Conservation (phyloP, 2,113 vertebrate species). For the Archocentrus centrarchus region DNA sequence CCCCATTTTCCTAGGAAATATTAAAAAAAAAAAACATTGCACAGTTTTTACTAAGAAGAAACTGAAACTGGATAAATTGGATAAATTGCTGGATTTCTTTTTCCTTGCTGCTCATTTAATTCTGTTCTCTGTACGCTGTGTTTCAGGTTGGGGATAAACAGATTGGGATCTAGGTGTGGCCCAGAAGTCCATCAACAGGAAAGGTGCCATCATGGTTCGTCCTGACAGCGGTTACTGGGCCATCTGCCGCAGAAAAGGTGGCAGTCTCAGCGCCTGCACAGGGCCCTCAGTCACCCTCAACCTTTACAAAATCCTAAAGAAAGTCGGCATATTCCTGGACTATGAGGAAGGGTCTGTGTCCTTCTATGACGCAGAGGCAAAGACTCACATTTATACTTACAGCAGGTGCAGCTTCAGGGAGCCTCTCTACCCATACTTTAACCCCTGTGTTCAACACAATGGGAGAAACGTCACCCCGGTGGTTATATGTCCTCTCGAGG, state of each 20-base stretch:
- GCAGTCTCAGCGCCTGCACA: conserved; percentile 47
- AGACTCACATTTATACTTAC: conserved; percentile 80
- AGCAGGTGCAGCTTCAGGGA: conserved; percentile 75
- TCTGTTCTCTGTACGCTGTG: background rate
- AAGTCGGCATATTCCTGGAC: conserved; percentile 83
- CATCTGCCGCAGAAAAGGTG: conserved; percentile 53
- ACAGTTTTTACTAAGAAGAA: background rate
- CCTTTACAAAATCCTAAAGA: conserved; percentile 66
- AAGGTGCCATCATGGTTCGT: conserved; percentile 55
- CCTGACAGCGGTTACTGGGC: conserved; percentile 74
- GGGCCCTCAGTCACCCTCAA: conserved; percentile 54
- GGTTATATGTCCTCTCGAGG: conserved; percentile 51
- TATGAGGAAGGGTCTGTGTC: conserved; percentile 80
- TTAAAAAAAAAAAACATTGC: background rate
- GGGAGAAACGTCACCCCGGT: conserved; percentile 54
- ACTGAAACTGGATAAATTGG: background rate
- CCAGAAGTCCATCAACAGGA: conserved; percentile 66
- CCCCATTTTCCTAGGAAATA: background rate
- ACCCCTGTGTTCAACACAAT: conserved; percentile 61
- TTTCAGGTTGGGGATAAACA: conserved; percentile 66
- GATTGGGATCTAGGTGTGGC: conserved; percentile 76
- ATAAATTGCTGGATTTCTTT: background rate
- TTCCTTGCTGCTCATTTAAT: background rate
- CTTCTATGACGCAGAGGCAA: conserved; percentile 76
- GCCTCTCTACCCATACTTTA: conserved; percentile 83